Evolutionary conservation across 2,797 vertebrate species (phyloP), one percentile per base, ranked within the genome.

Genomic region (Periparus ater): DNA sequence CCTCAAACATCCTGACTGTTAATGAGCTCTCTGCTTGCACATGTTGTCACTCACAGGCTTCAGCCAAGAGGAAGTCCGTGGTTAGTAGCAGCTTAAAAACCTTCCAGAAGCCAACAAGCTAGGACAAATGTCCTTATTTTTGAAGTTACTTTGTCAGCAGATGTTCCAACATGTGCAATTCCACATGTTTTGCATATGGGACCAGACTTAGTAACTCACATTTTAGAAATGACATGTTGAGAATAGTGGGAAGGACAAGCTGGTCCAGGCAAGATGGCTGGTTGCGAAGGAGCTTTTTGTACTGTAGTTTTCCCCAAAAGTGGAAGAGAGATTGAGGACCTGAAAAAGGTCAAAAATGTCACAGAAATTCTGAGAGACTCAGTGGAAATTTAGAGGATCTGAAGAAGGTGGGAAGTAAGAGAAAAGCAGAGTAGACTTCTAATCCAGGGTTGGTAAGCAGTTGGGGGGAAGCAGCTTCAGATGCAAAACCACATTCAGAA

Each of bases 1-100:
- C 92, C 70, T 92, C 85, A 62, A 77, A 88, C 82, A 96, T 95
- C 89, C 93, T 94, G 95, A 75, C 89, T 95, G 75, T 45, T 92
- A 92, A 92, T 85, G 82, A 89, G 58, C 4, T 14, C 80, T 68
- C 26, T 68, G 82, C 85, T 88, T 80, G 68, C 85, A 91, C 58
- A 48, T 62, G 26, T 11, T 82, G 72, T 91, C 93, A 85, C 66
- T 89, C 57, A 80, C n/a, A 68, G 78, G 26, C 76, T 91, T 87
- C 82, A 82, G 91, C 91, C 92, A 92, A 91, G 83, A 95, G 92
- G 94, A 96, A 96, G 87, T 75, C 70, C 0, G 4, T 89, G 89
- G 91, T 92, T 96, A 92, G 80, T 34, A 32, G 77, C 82, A 89
- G 82, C 73, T 75, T 83, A 47, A 51, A 94, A 93, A 60, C 50